These are phyloP conservation scores for Caenorhabditis afra DNA, from an alignment of 2,888 invertebrate species.

Conservation along the genomic window DNA sequence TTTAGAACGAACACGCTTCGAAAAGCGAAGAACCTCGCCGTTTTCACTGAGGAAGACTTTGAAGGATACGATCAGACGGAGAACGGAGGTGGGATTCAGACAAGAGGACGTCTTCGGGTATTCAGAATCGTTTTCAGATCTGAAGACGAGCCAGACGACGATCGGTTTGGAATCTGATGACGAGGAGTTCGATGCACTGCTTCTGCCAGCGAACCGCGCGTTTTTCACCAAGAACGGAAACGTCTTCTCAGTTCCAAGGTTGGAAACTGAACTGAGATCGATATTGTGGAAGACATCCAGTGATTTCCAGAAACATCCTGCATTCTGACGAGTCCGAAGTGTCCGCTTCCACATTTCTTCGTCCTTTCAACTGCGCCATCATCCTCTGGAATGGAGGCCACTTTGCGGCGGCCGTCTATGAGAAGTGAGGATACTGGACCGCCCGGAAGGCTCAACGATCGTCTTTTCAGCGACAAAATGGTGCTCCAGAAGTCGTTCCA, in stretches of 20 bases:
- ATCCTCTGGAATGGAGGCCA: constrained; percentile 91
- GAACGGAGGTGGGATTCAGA: constrained; percentile 8
- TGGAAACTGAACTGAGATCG: neutral
- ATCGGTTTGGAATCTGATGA: constrained; percentile 58
- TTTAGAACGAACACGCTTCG: constrained; percentile 55
- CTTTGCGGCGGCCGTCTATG: constrained; percentile 86
- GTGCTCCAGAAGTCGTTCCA: constrained; percentile 89
- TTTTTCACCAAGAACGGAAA: constrained; percentile 61
- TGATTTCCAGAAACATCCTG: constrained; percentile 49
- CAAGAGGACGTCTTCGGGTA: neutral
- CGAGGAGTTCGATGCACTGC: constrained; percentile 47
- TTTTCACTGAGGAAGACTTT: constrained; percentile 65
- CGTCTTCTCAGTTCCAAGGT: constrained; percentile 65
- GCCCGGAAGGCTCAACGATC: too few relatives aligned
- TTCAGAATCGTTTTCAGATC: neutral
- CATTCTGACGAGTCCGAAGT: constrained; percentile 54
- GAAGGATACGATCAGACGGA: constrained; percentile 44
- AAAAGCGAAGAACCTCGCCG: constrained; percentile 38
- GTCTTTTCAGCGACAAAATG: constrained; percentile 72
- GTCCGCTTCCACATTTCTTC: constrained; percentile 51
- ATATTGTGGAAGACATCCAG: neutral
- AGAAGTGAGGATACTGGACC: constrained; percentile 81
- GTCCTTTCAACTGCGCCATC: constrained; percentile 82
- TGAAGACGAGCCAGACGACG: constrained; percentile 12
- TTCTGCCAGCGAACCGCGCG: constrained; percentile 48